Evolutionary conservation across 2,797 vertebrate genomes (phyloP).

Genomic region (Gallinago nigripennis): DNA sequence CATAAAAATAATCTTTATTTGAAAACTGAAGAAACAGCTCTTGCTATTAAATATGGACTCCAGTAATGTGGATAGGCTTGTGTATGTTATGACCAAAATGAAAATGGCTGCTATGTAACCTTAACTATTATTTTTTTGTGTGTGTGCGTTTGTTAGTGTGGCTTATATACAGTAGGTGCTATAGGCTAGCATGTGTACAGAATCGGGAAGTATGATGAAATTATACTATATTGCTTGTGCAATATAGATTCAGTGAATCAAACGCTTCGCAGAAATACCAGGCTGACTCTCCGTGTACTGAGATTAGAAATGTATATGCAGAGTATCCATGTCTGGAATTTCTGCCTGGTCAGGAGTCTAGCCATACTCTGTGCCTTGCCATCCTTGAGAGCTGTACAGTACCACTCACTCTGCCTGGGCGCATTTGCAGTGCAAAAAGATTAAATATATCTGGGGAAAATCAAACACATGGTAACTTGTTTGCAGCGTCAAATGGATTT

Average conservation of each 20-base stretch:
- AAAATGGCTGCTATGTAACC: not conserved
- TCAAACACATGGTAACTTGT: not conserved
- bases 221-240: not conserved
- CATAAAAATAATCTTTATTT: not conserved
- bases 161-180: not conserved
- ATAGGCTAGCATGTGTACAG: not conserved
- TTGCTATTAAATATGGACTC: rapidly evolving
- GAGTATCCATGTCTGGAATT: not conserved
- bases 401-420: not conserved
- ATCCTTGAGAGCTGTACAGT: not conserved
- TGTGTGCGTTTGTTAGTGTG: not conserved
- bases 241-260: not conserved
- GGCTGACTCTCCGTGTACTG: not conserved
- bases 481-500: not conserved
- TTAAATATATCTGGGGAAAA: not conserved
- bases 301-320: not conserved
- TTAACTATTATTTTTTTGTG: not conserved
- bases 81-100: not conserved
- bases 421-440: not conserved
- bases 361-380: not conserved
- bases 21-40: not conserved
- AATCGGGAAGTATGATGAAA: not conserved
- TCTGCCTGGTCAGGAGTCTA: not conserved
- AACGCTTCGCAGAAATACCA: not conserved
- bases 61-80: not conserved